phyloP scores from a whole-genome alignment of 2,113 vertebrate species.

The Ceyx margarethae region DNA sequence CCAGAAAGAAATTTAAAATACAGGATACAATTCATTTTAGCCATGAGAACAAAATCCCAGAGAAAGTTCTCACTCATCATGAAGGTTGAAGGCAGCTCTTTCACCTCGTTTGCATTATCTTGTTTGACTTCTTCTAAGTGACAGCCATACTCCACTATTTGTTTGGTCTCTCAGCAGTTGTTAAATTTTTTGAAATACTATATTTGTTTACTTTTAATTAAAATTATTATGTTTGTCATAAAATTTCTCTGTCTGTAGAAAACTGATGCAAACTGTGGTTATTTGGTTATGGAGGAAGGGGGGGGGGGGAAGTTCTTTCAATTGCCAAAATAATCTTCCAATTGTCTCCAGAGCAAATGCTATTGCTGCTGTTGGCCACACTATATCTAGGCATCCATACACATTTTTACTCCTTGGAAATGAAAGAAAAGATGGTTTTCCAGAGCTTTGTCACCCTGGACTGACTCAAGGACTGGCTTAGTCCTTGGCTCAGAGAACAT shows the following conservation, averaged over 20 bases:
- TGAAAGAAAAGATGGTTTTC: neutral
- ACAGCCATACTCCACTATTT: neutral
- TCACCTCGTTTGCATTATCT: neutral
- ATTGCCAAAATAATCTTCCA: neutral
- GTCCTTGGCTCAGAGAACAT: neutral
- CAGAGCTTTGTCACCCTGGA: neutral
- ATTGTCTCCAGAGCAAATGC: neutral
- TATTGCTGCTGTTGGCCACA: neutral
- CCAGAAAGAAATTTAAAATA: neutral
- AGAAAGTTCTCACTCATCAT: neutral
- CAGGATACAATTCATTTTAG: neutral
- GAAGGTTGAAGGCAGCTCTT: neutral
- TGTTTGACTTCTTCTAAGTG: neutral
- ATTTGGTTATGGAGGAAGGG: neutral
- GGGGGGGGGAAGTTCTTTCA: neutral
- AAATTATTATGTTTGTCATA: neutral
- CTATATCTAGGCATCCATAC: neutral
- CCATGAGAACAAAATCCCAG: neutral
- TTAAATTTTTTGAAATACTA: neutral
- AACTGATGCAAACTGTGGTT: neutral
- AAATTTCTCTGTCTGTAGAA: neutral
- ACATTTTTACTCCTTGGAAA: neutral
- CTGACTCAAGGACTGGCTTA: neutral
- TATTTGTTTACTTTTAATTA: conserved; percentile 9
- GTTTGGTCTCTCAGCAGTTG: neutral